Base-by-base conservation (phyloP, 2,888 invertebrate species). In the Elegia similella region DNA sequence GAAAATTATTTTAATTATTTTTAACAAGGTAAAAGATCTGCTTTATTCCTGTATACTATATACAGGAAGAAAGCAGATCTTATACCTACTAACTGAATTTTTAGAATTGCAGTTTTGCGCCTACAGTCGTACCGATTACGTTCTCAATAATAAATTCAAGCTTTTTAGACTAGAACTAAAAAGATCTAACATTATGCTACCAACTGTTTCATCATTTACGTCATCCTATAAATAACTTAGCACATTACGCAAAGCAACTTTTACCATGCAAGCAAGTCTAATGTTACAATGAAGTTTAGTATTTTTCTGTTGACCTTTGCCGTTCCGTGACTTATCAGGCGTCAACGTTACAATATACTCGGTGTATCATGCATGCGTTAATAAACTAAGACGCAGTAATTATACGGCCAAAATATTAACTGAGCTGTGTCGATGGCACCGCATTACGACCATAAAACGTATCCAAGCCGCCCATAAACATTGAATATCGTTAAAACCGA, bases 401-500 rank as follows among this genome's bases (percentile, higher is more conserved):
- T 57, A 42, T 38, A 53, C 34, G 48, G 30, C 56, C 42, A 48
- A 56, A 54, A 58, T 55, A 53, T 56, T 50, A 47, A 56, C 52
- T 42, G 38, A 52, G 34, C 48, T n/a, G 34, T 52, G 48, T 55
- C 43, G 32, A 57, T 58, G 57, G 52, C 43, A 53, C 42, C 47
- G 15, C 50, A 47, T 53, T 55, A 52, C 55, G 56, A 58, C 61
- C 59, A 54, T 52, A 57, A 58, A 59, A 60, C 32, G 56, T 59
- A 53, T 50, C 52, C 55, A 52, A 59, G 70, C 81, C 82, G 86
- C 82, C 86, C 83, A 88, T 88, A 88, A 85, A 86, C 75, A 75
- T 73, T 66, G 74, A 78, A 81, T 82, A 81, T 75, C 75, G 75
- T 81, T 83, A 82, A 78, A 82, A 76, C 65, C 86, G 86, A 88